phyloP scores from a whole-genome alignment of 1,140 invertebrate genomes.

The Trinorchestia longiramus region DNA sequence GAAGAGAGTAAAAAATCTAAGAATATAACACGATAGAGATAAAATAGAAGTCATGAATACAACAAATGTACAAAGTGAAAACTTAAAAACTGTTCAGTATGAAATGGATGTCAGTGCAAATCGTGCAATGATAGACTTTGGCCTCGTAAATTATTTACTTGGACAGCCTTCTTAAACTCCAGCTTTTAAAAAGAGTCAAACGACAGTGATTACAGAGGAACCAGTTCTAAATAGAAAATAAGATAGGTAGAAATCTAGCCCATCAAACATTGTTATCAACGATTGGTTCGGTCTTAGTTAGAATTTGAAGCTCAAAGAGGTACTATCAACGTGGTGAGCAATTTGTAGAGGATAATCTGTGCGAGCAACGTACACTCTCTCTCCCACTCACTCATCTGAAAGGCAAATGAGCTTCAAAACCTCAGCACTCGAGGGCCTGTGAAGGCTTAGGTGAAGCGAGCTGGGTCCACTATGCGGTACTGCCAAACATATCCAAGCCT shows the following conservation, averaged over 20 bases:
- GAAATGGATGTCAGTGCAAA: not conserved
- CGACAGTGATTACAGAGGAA: not conserved
- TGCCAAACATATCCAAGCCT: not conserved
- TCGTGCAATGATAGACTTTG: not conserved
- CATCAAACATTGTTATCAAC: conserved; percentile 5
- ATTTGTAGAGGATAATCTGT: conserved; percentile 15
- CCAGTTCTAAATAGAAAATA: conserved; percentile 2
- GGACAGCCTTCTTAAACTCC: not conserved
- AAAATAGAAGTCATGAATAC: not conserved
- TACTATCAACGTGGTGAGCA: not conserved
- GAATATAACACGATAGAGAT: not conserved
- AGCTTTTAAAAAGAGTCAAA: not conserved
- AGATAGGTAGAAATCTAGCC: not conserved
- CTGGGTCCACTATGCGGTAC: not conserved
- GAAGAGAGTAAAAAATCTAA: not conserved
- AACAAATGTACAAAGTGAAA: not conserved
- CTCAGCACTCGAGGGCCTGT: not conserved
- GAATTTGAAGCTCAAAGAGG: conserved; percentile 23
- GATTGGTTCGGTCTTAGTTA: not conserved
- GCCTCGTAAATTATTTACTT: not conserved
- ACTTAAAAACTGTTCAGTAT: not conserved
- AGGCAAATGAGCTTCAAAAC: not conserved
- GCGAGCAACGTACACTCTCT: not conserved
- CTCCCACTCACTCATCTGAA: conserved; percentile 43
- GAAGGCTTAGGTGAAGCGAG: not conserved